These are phyloP conservation scores for Eudemis profundana DNA, from an alignment of 2,888 invertebrate species.

Conservation along the genomic window DNA sequence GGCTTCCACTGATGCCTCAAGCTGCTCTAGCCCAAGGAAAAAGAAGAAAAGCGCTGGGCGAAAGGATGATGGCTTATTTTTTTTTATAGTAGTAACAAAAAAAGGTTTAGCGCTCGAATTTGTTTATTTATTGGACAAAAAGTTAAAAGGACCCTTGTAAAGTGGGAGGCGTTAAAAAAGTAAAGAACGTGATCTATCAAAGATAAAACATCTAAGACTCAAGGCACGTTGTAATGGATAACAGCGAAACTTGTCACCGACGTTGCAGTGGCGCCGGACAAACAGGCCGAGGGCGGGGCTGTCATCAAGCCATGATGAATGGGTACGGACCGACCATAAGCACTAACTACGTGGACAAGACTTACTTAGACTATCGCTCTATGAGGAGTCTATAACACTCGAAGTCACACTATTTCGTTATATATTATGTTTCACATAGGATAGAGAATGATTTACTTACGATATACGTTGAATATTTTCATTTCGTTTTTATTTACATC, in stretches of 20 bases:
- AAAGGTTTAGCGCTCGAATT: not conserved
- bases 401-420: too few relatives aligned
- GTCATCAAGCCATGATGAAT: slow-evolving; percentile 51
- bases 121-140: slow-evolving; percentile 1
- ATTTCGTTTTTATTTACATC: too few relatives aligned
- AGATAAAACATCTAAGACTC: slow-evolving; percentile 14
- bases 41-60: too few relatives aligned
- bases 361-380: not conserved
- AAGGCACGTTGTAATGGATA: slow-evolving; percentile 58
- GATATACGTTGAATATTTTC: too few relatives aligned
- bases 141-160: not conserved
- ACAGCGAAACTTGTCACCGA: slow-evolving; percentile 45
- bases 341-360: slow-evolving; percentile 19
- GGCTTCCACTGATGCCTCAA: too few relatives aligned
- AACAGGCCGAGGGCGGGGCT: slow-evolving; percentile 46
- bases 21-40: too few relatives aligned
- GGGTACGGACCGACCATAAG: slow-evolving; percentile 36
- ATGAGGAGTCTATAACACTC: too few relatives aligned
- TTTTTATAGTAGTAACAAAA: not conserved
- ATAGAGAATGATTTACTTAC: too few relatives aligned
- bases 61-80: too few relatives aligned
- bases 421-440: too few relatives aligned
- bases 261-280: slow-evolving; percentile 44
- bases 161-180: not conserved
- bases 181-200: slow-evolving; percentile 16